Percentiles rank a stretch among this genome's conserved stretches.
Evolutionary conservation across 2,888 invertebrate species (phyloP).

Genomic region (Catocala fraxini): DNA sequence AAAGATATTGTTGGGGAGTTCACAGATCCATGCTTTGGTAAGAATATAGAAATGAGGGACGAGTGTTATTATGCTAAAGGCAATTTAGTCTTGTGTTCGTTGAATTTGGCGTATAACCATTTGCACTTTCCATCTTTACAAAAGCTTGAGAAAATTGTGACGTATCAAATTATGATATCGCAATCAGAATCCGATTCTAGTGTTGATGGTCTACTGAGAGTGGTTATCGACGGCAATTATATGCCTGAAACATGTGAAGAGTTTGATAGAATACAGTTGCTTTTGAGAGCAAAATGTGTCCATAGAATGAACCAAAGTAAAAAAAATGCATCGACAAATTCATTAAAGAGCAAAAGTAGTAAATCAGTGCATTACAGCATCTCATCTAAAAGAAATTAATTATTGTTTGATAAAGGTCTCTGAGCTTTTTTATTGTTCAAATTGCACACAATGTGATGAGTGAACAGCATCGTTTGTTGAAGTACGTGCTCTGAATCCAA

Average conservation of each 20-base stretch:
- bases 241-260: conserved; percentile 55
- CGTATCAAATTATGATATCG: conserved; percentile 52
- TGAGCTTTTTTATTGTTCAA: too few species aligned
- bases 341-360: too few species aligned
- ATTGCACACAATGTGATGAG: too few species aligned
- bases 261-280: conserved; percentile 45
- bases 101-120: conserved; percentile 68
- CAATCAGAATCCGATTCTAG: background rate
- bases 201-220: conserved; percentile 58
- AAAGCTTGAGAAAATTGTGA: conserved; percentile 55
- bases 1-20: conserved; percentile 50
- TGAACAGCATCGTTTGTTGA: too few species aligned
- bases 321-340: too few species aligned
- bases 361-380: too few species aligned
- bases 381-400: too few species aligned
- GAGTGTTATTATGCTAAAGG: conserved; percentile 52
- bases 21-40: conserved; percentile 51
- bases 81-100: conserved; percentile 62
- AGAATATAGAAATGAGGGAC: conserved; percentile 39
- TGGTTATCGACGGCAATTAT: conserved; percentile 63
- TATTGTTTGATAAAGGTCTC: too few species aligned
- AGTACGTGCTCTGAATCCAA: too few species aligned
- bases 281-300: conserved; percentile 1
- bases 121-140: conserved; percentile 52
- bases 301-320: too few species aligned